Percentiles rank a stretch among this genome's conserved stretches.
phyloP scores from a whole-genome alignment of 1,140 invertebrate genomes.

The Drosophila malerkotliana region DNA sequence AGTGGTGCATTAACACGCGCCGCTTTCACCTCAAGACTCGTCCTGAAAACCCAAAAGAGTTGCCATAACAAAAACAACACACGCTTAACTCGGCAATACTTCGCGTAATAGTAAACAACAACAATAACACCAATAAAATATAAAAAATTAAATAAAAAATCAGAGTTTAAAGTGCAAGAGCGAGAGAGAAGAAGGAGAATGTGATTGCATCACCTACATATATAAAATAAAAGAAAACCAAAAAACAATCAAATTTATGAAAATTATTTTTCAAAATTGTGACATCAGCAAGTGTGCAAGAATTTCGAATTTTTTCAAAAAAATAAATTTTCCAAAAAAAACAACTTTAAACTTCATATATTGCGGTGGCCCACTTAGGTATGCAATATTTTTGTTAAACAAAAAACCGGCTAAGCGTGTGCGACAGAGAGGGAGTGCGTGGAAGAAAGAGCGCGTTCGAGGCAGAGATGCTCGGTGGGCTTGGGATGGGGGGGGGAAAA shows the following conservation, averaged over 20 bases:
- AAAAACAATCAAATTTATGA: neutral
- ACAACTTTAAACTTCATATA: neutral
- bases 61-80: slow-evolving; percentile 27
- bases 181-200: slow-evolving; percentile 17
- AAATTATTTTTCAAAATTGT: neutral
- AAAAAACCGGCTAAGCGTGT: slow-evolving; percentile 32
- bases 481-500: slow-evolving; percentile 19
- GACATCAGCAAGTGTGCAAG: neutral
- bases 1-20: slow-evolving; percentile 81
- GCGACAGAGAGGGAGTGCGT: neutral
- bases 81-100: neutral
- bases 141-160: neutral
- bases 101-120: slow-evolving; percentile 48
- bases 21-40: slow-evolving; percentile 51
- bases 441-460: neutral
- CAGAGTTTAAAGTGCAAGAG: slow-evolving; percentile 10
- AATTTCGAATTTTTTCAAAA: neutral
- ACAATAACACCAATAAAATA: slow-evolving; percentile 20
- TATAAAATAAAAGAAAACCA: slow-evolving; percentile 28
- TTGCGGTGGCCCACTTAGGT: slow-evolving; percentile 3
- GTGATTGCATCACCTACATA: slow-evolving; percentile 68
- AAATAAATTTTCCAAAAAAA: neutral
- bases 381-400: slow-evolving; percentile 39
- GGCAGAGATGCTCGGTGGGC: slow-evolving; percentile 14
- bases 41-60: slow-evolving; percentile 37